Evolutionary conservation across 2,888 invertebrate species (phyloP), one percentile per base, ranked within the genome.

Genomic region (Cephus spinipes): DNA sequence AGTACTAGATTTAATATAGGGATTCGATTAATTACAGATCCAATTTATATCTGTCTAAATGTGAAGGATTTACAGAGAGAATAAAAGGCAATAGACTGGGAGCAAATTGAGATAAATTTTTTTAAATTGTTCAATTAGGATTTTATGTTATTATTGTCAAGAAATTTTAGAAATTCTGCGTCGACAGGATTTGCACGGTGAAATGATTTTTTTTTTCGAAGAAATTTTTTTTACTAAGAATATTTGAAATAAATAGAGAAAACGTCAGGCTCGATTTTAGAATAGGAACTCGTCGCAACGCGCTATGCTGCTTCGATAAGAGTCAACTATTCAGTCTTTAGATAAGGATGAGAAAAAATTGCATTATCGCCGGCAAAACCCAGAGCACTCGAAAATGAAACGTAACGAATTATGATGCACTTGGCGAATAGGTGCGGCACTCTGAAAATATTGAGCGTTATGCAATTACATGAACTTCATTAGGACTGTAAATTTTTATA

Each of bases 271-370:
- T 23, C 2, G 23, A 55, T 55, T 55, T 23, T 23, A 55, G 55
- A 55, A 23, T 55, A 2, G 0, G 23, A 55, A 23, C 9, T 55
- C 23, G 23, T 55, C 1, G 23, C 83, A 83, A 81, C 84, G 82
- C 86, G 86, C 87, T 85, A 81, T 76, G 85, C 84, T 81, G 80
- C 74, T 78, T 79, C 82, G 89, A 89, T 89, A 89, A 88, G 85
- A 82, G 79, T 81, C 83, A 82, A 79, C 85, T 86, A 86, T 88
- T 88, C 87, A 87, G 85, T 85, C 85, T 85, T 82, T 83, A 82
- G 85, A 87, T 85, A 86, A 87, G 85, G 83, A 85, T 84, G 83
- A 74, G 81, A 84, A 88, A 88, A 88, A 86, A 80, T 81, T 73
- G 76, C 78, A 78, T 82, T 87, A 89, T 88, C 89, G 76, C 78